These are phyloP conservation scores for Eubucco bourcierii DNA, from an alignment of 2,113 vertebrate genomes.

Conservation along the genomic window DNA sequence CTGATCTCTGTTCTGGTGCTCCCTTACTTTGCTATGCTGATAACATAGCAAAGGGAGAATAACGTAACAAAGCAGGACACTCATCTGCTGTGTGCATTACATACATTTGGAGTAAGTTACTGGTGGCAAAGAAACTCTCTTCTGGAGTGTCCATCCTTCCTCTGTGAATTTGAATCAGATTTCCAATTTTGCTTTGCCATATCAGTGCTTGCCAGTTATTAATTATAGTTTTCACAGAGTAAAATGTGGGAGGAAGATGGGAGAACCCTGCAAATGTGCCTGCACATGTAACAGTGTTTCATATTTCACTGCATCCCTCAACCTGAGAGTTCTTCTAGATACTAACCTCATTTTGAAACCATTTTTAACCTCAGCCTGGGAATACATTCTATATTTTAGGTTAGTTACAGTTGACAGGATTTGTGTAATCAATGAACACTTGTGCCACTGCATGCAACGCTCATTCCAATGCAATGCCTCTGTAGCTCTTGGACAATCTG, in stretches of 20 bases:
- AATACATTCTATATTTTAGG: constrained; percentile 43
- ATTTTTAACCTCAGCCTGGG: constrained; percentile 56
- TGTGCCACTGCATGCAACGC: constrained; percentile 52
- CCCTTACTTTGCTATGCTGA: background rate
- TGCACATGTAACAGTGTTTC: rapidly evolving
- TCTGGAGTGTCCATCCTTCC: background rate
- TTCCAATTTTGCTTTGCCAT: background rate
- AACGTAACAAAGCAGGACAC: background rate
- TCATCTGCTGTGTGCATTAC: background rate
- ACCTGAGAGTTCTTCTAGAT: background rate
- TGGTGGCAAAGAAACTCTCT: background rate
- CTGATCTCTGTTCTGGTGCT: background rate
- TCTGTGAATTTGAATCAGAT: background rate
- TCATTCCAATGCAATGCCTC: constrained; percentile 68
- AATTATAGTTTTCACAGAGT: background rate
- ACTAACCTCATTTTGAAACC: constrained; percentile 51
- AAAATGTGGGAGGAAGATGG: background rate
- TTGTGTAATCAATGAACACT: constrained; percentile 63
- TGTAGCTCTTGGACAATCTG: constrained; percentile 68
- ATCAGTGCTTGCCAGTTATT: background rate
- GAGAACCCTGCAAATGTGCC: background rate
- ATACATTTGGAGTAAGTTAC: background rate
- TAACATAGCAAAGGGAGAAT: no score
- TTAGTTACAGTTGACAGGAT: constrained; percentile 52
- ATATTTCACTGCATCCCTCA: background rate